A percentile compares a stretch with the other conserved stretches of the same genome.
Conservation (phyloP, 1,140 invertebrate species). For the Cotesia typhae region DNA sequence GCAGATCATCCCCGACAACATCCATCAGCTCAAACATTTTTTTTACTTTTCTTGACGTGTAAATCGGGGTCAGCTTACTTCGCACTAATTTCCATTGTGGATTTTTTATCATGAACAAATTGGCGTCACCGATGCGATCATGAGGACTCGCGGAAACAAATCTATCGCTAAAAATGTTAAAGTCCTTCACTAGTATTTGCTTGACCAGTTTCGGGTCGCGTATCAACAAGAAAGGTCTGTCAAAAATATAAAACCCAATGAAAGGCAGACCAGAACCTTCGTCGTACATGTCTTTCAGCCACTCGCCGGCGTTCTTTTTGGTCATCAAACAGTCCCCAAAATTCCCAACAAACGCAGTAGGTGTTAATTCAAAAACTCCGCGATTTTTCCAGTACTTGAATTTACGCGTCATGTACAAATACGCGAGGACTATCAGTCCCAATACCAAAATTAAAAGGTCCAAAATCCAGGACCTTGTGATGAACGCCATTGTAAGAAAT, state of each 20-base stretch:
- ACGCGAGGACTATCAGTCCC: constrained; percentile 21
- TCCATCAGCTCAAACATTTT: constrained; percentile 60
- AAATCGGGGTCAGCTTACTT: constrained; percentile 60
- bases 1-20: constrained; percentile 56
- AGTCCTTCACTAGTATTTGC: constrained; percentile 64
- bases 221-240: constrained; percentile 57
- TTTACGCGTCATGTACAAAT: constrained; percentile 54
- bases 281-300: constrained; percentile 43
- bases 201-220: constrained; percentile 63
- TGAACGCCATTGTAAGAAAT: too few relatives aligned
- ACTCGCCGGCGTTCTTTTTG: constrained; percentile 32
- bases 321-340: constrained; percentile 37
- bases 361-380: constrained; percentile 47
- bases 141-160: constrained; percentile 37
- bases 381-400: constrained; percentile 60
- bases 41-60: constrained; percentile 61
- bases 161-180: constrained; percentile 58
- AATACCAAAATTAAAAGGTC: too few relatives aligned
- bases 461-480: too few relatives aligned
- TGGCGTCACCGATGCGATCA: constrained; percentile 47
- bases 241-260: constrained; percentile 56
- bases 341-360: constrained; percentile 55
- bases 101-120: constrained; percentile 53
- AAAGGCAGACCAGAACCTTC: constrained; percentile 39
- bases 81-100: constrained; percentile 59